Evolutionary conservation across 2,888 invertebrate species (phyloP).

Genomic region (Bimastos eiseni): DNA sequence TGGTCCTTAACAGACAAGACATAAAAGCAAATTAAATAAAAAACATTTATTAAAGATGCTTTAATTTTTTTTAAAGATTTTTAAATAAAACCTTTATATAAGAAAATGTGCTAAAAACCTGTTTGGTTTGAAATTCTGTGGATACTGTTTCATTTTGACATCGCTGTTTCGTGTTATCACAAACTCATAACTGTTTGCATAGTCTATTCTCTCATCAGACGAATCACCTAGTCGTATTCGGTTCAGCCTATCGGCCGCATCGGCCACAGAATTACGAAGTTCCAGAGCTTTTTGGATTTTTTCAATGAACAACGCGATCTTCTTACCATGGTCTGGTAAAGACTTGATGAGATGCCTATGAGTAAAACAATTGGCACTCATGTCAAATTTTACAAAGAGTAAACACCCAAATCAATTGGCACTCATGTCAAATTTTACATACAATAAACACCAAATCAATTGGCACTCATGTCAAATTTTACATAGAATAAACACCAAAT

Average conservation of each 20-base stretch:
- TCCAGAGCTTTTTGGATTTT: neutral
- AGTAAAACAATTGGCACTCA: neutral
- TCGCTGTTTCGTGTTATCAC: neutral
- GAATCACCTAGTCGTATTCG: neutral
- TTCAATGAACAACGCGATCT: neutral
- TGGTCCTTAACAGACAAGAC: no score
- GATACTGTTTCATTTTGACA: neutral
- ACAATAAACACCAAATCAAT: no score
- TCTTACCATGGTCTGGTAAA: conserved; percentile 4
- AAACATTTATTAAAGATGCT: no score
- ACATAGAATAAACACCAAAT: neutral
- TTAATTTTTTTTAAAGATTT: no score
- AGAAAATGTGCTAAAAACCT: no score
- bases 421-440: no score
- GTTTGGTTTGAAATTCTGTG: conserved; percentile 8
- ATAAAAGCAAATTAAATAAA: no score
- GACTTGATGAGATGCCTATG: neutral
- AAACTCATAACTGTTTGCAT: conserved; percentile 8
- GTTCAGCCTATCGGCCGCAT: neutral
- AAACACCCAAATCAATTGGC: no score
- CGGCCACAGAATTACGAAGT: neutral
- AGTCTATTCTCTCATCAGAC: neutral
- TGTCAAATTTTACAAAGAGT: neutral
- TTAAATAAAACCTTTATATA: no score
- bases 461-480: no score